Conservation (phyloP, 2,888 invertebrate genomes). For the Disparrhopalites patrizii region DNA sequence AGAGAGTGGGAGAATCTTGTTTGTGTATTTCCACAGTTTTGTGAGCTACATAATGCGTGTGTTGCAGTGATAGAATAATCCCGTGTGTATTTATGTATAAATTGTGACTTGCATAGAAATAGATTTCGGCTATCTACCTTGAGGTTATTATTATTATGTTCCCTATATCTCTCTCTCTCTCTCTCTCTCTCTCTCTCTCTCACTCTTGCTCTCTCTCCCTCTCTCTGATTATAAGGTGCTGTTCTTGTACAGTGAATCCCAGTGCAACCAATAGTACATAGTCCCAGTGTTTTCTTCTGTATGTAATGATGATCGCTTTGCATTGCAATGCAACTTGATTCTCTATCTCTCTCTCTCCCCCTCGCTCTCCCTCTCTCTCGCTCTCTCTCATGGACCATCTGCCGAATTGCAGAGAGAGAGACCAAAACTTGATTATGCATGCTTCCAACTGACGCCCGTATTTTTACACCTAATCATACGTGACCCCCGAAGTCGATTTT, state of each 20-base stretch:
- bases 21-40: too few species aligned
- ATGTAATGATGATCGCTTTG: slow-evolving; percentile 19
- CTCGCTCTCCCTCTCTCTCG: background rate
- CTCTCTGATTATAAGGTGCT: slow-evolving; percentile 8
- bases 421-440: slow-evolving; percentile 41
- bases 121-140: background rate
- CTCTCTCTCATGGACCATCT: slow-evolving; percentile 36
- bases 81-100: background rate
- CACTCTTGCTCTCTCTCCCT: too few species aligned
- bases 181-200: too few species aligned
- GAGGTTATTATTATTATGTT: background rate
- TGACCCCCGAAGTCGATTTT: slow-evolving; percentile 35
- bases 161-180: too few species aligned
- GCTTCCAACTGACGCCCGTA: slow-evolving; percentile 45
- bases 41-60: too few species aligned
- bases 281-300: background rate
- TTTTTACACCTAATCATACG: slow-evolving; percentile 47
- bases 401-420: slow-evolving; percentile 40
- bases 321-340: slow-evolving; percentile 23
- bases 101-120: slow-evolving; percentile 3
- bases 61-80: background rate
- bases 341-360: slow-evolving; percentile 6
- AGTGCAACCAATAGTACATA: background rate
- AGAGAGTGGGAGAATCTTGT: too few species aligned
- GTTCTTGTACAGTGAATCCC: too few species aligned